Base-by-base conservation (phyloP, 2,888 invertebrate species). In the Acheta domesticus region DNA sequence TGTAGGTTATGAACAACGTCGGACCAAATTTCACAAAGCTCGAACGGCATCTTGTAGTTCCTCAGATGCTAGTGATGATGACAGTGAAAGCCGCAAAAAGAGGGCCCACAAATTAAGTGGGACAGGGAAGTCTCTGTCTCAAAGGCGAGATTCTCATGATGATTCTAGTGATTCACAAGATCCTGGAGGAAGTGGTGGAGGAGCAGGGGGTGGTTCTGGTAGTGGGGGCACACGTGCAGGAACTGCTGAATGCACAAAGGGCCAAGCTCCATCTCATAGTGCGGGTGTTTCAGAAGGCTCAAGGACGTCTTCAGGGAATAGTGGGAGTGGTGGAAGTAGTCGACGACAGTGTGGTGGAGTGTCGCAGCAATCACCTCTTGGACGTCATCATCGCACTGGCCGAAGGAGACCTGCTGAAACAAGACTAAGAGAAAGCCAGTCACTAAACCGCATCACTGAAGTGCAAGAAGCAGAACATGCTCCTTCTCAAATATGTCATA, bases 41-140 rank as follows among this genome's bases (percentile, higher is more conserved):
- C 88, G 93, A 74, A 93, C 93, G n/a, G 94, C 96, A 11, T 96
- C 96, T 79, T 97, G 97, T 85, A 96, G 96, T 84, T 97, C 96
- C 78, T 97, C 97, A 0, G 97, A 98, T 86, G 94, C 97, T 11
- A 96, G 96, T 81, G 97, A 97, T 86, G 92, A 92, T 84, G 95
- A 95, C 85, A 94, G 94, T 78, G 95, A 95, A 85, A 91, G 91
- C 75, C 91, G 94, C 82, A 95, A 95, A 86, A 94, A 95, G 85
- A 90, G 95, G 79, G 92, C 93, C 19, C 92, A 94, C 82, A 93
- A 93, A 85, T 89, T 94, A 79, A 79, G 76, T 36, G 78, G 77
- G 2, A 73, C 78, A 75, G 89, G 88, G 11, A 91, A 92, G 83
- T 90, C 92, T 74, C 87, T 92, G 80, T 88, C 89, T 82, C 88